These are phyloP conservation scores for Pristionchus arcanus DNA, from an alignment of 2,888 invertebrate genomes.

Conservation along the genomic window DNA sequence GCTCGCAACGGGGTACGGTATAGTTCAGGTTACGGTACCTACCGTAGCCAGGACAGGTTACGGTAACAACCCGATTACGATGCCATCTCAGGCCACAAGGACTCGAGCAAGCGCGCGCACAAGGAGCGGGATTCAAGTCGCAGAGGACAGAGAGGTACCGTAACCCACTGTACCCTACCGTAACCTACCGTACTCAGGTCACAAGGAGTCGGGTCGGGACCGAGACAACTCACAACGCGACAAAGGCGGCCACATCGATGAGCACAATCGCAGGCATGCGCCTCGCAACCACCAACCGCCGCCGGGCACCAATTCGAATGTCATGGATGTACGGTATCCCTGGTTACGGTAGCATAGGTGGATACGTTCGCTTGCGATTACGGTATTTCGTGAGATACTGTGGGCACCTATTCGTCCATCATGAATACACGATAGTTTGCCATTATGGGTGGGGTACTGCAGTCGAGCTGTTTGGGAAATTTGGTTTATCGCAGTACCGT, in stretches of 20 bases:
- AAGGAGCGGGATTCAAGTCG: neutral
- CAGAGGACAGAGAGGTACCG: neutral
- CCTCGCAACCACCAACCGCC: neutral
- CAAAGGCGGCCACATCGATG: neutral
- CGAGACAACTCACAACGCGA: no score
- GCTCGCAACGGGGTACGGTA: neutral
- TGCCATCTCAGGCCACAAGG: neutral
- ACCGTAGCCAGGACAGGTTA: neutral
- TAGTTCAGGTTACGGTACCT: no score
- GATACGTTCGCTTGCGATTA: neutral
- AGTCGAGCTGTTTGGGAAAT: no score
- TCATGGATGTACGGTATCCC: neutral
- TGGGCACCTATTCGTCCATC: no score
- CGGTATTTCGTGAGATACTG: neutral
- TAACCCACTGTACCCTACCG: neutral
- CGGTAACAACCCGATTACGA: neutral
- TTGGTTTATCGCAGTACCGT: neutral
- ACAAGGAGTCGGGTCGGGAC: neutral
- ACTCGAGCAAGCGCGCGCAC: constrained; percentile 3
- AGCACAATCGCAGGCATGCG: neutral
- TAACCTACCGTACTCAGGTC: neutral
- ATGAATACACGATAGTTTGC: no score
- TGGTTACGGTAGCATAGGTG: neutral
- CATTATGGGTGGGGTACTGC: no score
- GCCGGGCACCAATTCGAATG: neutral